Evolutionary conservation across 2,113 vertebrate species (phyloP), one percentile per base, ranked within the genome.

Genomic region (Pelecanoides urinatrix): DNA sequence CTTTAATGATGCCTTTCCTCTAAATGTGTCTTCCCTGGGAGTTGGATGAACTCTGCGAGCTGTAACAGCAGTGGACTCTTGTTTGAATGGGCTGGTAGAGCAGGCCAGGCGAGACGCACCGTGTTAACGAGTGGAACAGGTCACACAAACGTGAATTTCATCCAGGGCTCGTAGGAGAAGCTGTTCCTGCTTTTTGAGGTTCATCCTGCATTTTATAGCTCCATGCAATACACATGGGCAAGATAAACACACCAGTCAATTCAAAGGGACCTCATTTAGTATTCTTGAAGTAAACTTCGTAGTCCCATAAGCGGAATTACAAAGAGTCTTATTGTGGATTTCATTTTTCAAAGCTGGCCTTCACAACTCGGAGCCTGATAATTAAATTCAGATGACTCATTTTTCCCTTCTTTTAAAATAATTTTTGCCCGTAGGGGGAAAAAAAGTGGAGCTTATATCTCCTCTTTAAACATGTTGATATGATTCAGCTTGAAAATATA

Each of bases 321-420:
- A 45, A 11, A 91, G 63, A 70, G n/a, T 8, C 73, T 80, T 38
- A 52, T 84, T 96, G 86, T 82, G 79, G 83, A 84, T 44, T 67
- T 44, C 49, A 19, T 63, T 75, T 96, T 72, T 81, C 76, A n/a
- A 45, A 89, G 90, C 90, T 38, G 63, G 90, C 88, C 58, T 23
- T 50, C 50, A 11, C 67, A 67, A 56, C 78, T 68, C 53, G 2
- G 29, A 85, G 81, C 78, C 67, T 16, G 22, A 45, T 78, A 76
- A 92, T 94, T 90, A 94, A 95, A 92, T 92, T 89, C 80, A 78
- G 89, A 94, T 65, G 78, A 88, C 86, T 96, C 90, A 84, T 34
- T 92, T 92, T 87, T 56, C 91, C 65, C 26, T 9, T 44, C 52
- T 63, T 95, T 85, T 77, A 96, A 45, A 45, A 79, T 92, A 96